Conservation (phyloP, 2,888 invertebrate genomes). For the Polyommatus iphigenia region DNA sequence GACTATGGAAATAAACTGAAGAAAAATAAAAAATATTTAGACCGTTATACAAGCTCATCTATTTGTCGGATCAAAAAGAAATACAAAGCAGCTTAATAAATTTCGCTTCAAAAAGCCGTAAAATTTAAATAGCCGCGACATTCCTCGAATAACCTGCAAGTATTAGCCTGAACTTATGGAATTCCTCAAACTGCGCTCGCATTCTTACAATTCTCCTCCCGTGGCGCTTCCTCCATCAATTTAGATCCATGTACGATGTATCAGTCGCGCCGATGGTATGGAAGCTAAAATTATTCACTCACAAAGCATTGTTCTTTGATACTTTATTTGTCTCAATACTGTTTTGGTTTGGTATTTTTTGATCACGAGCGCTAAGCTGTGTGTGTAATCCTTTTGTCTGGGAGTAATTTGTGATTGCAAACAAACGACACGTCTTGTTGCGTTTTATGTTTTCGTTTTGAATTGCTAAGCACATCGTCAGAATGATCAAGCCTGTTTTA, state of each 20-base stretch:
- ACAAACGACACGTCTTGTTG: constrained; percentile 47
- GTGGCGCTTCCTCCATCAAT: constrained; percentile 45
- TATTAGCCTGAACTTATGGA: constrained; percentile 29
- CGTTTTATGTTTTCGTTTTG: background rate
- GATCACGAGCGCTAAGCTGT: constrained; percentile 61
- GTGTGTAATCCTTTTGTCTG: constrained; percentile 62
- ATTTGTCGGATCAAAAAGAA: background rate
- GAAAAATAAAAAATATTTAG: background rate
- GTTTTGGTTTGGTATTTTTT: constrained; percentile 54
- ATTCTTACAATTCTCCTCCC: constrained; percentile 41
- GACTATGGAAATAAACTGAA: background rate
- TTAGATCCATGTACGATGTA: constrained; percentile 45
- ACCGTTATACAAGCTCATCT: background rate
- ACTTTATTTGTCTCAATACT: constrained; percentile 69
- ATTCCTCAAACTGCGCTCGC: constrained; percentile 40
- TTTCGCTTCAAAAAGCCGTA: constrained; percentile 8
- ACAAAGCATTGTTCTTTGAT: constrained; percentile 74
- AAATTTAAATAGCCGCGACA: constrained; percentile 24
- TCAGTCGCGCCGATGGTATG: constrained; percentile 59
- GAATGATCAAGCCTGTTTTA: too few species aligned
- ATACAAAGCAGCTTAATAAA: constrained; percentile 7
- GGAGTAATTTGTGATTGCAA: constrained; percentile 66
- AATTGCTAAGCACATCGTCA: background rate
- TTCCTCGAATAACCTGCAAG: constrained; percentile 14
- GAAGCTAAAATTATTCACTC: constrained; percentile 77